Evolutionary conservation across 2,888 invertebrate genomes (phyloP), one percentile per base, ranked within the genome.

Genomic region (Agrilus mali): DNA sequence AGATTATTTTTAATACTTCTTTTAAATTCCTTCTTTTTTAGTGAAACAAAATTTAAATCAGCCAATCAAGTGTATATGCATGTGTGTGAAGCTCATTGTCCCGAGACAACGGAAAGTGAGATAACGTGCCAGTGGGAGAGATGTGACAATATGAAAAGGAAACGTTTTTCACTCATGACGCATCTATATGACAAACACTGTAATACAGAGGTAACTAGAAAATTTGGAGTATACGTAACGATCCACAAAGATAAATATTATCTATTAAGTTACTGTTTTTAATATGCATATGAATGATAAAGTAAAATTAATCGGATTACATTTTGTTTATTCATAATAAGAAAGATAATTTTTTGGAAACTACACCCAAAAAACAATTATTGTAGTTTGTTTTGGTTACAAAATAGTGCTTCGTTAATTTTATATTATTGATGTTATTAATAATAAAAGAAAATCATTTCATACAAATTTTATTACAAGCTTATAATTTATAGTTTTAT

Each of bases 151-250:
- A 80, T 95, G 65, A 85, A 87, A 43, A 70, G 96, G 44, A 84
- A 86, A 60, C 78, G 90, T 42, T 95, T 95, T 72, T 97, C 97
- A 1, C 71, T 97, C 33, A 89, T 96, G 78, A 96, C 97, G 46
- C 98, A 98, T 69, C 74, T 97, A 47, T 85, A 87, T 56, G 97
- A 97, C 69, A 85, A 92, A 50, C 97, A 97, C 64, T 89, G 95
- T 63, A 86, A 86, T 52, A 75, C 82, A 27, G 82, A 84, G 58
- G 87, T 86, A 60, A 66, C 42, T 47, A 42, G 16, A 20, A 5
- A 20, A 2, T 20, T 20, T 20, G 7, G n/a, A n/a, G n/a, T n/a
- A n/a, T n/a, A n/a, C n/a, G n/a, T n/a, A n/a, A 17, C 17, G 3
- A 17, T 17, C 17, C 17, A 17, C 17, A 17, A 17, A 2, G 17